Evolutionary conservation across 2,113 vertebrate species (phyloP).

Genomic region (Myrmophylax atrothorax): DNA sequence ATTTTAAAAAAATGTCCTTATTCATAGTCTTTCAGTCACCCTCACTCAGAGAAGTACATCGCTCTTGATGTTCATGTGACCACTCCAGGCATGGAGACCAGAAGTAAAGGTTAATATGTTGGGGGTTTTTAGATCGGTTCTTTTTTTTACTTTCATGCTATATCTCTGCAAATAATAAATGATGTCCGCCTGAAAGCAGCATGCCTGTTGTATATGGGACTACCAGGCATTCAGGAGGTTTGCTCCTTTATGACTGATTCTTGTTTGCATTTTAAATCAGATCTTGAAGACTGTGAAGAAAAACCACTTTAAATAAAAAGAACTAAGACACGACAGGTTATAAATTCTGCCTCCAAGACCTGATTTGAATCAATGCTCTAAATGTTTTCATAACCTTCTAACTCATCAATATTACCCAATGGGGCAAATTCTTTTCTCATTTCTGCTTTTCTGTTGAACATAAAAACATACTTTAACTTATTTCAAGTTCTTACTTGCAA

Average conservation of each 20-base stretch:
- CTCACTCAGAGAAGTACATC: not conserved
- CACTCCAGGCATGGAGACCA: not conserved
- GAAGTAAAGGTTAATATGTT: not conserved
- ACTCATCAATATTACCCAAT: not conserved
- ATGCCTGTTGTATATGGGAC: not conserved
- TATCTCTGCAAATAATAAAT: not conserved
- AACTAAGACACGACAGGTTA: not conserved
- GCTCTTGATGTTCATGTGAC: not conserved
- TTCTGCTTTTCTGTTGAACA: not conserved
- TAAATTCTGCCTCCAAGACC: not conserved
- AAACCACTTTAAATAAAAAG: not conserved
- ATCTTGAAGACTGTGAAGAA: not conserved
- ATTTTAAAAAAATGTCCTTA: not conserved
- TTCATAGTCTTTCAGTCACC: not conserved
- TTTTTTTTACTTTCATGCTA: not conserved
- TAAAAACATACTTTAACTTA: not conserved
- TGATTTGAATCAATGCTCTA: not conserved
- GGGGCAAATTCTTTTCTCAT: not conserved
- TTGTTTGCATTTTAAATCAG: not conserved
- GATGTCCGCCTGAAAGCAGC: not conserved
- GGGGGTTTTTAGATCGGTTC: accelerated
- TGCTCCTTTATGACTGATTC: not conserved
- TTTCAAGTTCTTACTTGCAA: not conserved
- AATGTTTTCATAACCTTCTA: not conserved
- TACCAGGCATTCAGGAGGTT: not conserved